Conservation (phyloP, 2,113 vertebrate genomes). For the Oncorhynchus clarkii region DNA sequence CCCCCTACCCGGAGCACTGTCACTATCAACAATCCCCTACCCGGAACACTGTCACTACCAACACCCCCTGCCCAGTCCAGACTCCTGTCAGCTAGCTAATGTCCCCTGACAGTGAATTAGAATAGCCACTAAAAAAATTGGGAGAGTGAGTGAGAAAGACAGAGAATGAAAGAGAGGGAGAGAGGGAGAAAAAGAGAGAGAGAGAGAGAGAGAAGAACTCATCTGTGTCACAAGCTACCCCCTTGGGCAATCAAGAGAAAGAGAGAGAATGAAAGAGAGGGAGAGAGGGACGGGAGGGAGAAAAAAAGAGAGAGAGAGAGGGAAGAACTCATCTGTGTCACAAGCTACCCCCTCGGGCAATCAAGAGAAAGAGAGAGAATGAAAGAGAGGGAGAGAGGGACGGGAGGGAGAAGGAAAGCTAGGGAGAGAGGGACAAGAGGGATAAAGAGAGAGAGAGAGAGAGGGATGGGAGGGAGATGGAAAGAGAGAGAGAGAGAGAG, state of each 20-base stretch:
- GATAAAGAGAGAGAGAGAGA: no score
- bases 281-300: slow-evolving; percentile 12
- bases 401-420: no score
- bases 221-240: no score
- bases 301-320: slow-evolving; percentile 5
- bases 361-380: slow-evolving; percentile 49
- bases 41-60: slow-evolving; percentile 16
- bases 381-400: slow-evolving; percentile 21
- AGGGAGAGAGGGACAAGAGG: no score
- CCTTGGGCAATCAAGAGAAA: background rate
- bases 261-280: background rate
- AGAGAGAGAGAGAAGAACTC: slow-evolving; percentile 4
- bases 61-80: slow-evolving; percentile 47
- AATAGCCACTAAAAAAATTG: slow-evolving; percentile 58
- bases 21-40: background rate
- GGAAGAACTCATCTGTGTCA: slow-evolving; percentile 61
- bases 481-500: no score
- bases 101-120: slow-evolving; percentile 78
- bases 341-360: slow-evolving; percentile 62
- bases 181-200: slow-evolving; percentile 21
- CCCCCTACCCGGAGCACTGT: no score
- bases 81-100: slow-evolving; percentile 73
- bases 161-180: background rate
- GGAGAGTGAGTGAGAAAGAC: slow-evolving; percentile 2
- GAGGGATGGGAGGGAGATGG: no score